Percentiles rank a stretch among this genome's conserved stretches.
Conservation (phyloP, 1,140 invertebrate genomes). For the Zaprionus nigranus region DNA sequence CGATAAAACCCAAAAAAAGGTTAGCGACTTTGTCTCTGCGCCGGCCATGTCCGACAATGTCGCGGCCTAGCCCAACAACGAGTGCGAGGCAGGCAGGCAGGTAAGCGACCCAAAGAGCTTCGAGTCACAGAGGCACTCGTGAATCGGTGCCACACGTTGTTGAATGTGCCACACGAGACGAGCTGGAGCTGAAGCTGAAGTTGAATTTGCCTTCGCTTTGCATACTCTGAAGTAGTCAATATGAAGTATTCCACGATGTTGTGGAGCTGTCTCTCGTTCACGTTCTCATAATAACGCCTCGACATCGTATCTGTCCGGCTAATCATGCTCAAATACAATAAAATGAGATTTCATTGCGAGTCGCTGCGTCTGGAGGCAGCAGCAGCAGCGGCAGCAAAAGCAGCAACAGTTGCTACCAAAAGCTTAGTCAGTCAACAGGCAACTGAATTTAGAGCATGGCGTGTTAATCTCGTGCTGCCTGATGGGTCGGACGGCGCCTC, state of each 20-base stretch:
- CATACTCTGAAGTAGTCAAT: constrained; percentile 19
- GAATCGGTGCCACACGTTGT: constrained; percentile 53
- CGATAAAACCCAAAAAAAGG: constrained; percentile 74
- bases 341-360: constrained; percentile 60
- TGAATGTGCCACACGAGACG: constrained; percentile 8
- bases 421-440: constrained; percentile 70
- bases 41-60: constrained; percentile 37
- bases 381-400: constrained; percentile 22
- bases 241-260: not conserved
- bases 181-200: not conserved
- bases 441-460: constrained; percentile 53
- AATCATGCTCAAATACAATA: constrained; percentile 80
- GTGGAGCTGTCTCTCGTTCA: constrained; percentile 18
- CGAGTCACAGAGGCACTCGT: constrained; percentile 59
- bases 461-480: constrained; percentile 70
- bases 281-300: constrained; percentile 61
- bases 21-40: constrained; percentile 65
- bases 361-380: constrained; percentile 26
- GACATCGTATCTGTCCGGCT: constrained; percentile 64
- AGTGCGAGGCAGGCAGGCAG: constrained; percentile 39
- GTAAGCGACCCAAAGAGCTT: constrained; percentile 47
- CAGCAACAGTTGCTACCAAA: constrained; percentile 61
- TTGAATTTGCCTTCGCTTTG: constrained; percentile 40
- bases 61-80: constrained; percentile 55
- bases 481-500: constrained; percentile 33